Evolutionary conservation across 1,140 invertebrate genomes (phyloP), one percentile per base, ranked within the genome.

Genomic region (Radopholus similis): DNA sequence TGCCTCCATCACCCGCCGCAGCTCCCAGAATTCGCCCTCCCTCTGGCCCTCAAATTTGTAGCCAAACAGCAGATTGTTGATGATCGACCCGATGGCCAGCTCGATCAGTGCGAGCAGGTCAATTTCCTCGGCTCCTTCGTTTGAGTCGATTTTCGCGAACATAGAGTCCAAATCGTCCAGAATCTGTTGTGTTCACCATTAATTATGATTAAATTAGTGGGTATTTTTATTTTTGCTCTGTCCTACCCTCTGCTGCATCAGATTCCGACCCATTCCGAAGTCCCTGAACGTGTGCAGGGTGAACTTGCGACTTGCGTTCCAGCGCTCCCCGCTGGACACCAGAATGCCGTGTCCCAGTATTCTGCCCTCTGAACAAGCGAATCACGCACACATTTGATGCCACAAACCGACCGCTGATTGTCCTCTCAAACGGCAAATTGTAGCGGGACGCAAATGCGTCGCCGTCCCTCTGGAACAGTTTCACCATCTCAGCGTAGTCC

Each of bases 241-340:
- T 49, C 37, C 23, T 28, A 93, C 89, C 30, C 87, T 86, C 57
- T 85, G 81, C 82, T 91, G 88, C 76, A 93, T 83, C 6, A 88
- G 86, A 23, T 70, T 72, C 73, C 89, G 89, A 3, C 87, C 85
- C 85, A 90, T 89, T 2, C 91, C 91, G 59, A 92, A 86, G 57
- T 87, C 86, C 80, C 89, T 89, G 8, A 95, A 83, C 82, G 88
- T 89, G 4, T 84, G 84, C 2, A 87, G 84, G 0, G 89, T 86
- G 70, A 92, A 89, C 75, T 88, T 88, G 30, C 91, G 85, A 73
- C 93, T 90, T 71, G 92, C 88, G 71, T 87, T 88, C 91, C 92
- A 95, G 18, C 88, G 76, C 4, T 86, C 85, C 0, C 91, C 91
- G 82, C 91, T 89, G 1, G 91, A 87, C 66, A 75, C 34, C 32